Evolutionary conservation across 2,888 invertebrate species (phyloP).

Genomic region (Gibbula magus): DNA sequence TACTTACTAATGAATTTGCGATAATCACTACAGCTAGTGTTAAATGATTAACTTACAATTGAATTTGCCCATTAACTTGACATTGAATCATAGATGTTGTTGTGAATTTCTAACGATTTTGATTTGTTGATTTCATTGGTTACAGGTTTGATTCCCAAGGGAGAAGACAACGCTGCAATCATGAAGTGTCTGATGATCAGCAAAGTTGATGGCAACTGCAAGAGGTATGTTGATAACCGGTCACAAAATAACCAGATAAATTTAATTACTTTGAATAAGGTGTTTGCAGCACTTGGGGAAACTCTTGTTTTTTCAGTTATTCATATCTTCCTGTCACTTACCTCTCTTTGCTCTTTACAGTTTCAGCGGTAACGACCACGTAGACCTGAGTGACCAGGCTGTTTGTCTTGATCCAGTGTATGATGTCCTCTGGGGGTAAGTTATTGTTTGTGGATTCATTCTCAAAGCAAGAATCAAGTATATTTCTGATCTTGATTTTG

Average conservation of each 20-base stretch:
- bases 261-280: too few relatives aligned
- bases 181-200: conserved; percentile 93
- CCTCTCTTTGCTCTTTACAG: conserved; percentile 43
- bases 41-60: background rate
- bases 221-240: conserved; percentile 76
- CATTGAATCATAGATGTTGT: background rate
- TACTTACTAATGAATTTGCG: too few relatives aligned
- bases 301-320: too few relatives aligned
- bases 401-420: conserved; percentile 92
- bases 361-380: conserved; percentile 88
- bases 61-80: background rate
- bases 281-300: too few relatives aligned
- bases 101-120: background rate
- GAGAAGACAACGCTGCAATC: conserved; percentile 83
- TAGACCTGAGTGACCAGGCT: conserved; percentile 86
- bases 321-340: too few relatives aligned
- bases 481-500: too few relatives aligned
- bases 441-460: background rate
- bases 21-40: background rate
- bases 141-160: conserved; percentile 87
- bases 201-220: conserved; percentile 89
- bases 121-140: conserved; percentile 16
- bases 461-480: too few relatives aligned
- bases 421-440: conserved; percentile 92
- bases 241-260: too few relatives aligned